These are phyloP conservation scores for Montipora sp. DNA, from an alignment of 64 coral and sea anemone genomes.

Conservation along the genomic window DNA sequence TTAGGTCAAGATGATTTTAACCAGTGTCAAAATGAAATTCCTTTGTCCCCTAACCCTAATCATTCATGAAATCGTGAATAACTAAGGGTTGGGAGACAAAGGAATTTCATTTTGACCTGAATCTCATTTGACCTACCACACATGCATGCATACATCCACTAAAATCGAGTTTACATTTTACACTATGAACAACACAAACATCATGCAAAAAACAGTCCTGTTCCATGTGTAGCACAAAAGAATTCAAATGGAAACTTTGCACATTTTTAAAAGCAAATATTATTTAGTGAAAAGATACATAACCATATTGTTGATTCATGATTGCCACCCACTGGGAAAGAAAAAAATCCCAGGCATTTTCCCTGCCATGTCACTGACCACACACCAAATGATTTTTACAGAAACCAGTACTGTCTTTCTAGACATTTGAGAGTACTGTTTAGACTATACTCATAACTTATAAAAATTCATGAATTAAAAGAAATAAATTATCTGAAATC, in stretches of 20 bases:
- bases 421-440: not conserved
- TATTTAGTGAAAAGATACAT: conserved; percentile 17
- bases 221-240: conserved; percentile 5
- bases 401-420: not conserved
- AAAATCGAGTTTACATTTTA: not conserved
- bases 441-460: not conserved
- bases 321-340: not conserved
- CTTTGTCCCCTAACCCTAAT: no score
- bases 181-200: not conserved
- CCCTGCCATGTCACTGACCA: no score
- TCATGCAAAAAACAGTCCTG: conserved; percentile 8
- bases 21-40: conserved; percentile 2
- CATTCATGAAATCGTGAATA: conserved; percentile 4
- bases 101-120: not conserved
- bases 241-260: conserved; percentile 8
- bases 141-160: not conserved
- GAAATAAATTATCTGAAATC: not conserved
- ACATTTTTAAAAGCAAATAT: not conserved
- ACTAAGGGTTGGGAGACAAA: not conserved
- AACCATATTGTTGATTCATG: not conserved
- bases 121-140: conserved; percentile 4
- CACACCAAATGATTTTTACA: no score
- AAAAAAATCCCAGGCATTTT: not conserved
- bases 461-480: conserved; percentile 9
- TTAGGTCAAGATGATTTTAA: conserved; percentile 10